phyloP scores from a whole-genome alignment of 2,797 vertebrate genomes.

The Acipenser transmontanus region DNA sequence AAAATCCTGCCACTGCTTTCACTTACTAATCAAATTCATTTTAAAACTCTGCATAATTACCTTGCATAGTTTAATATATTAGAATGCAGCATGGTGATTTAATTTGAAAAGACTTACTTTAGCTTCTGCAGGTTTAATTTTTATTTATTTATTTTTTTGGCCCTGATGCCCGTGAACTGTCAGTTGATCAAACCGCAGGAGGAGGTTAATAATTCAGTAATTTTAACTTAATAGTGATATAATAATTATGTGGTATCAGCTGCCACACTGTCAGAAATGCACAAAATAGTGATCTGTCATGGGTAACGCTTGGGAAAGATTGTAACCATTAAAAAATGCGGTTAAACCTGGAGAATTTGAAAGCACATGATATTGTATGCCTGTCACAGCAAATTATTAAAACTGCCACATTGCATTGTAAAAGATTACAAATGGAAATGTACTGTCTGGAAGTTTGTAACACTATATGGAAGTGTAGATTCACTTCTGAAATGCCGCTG shows the following conservation, averaged over 20 bases:
- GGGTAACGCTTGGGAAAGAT: constrained; percentile 21
- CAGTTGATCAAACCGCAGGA: constrained; percentile 45
- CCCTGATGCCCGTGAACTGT: constrained; percentile 13
- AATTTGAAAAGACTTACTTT: background rate
- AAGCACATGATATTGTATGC: constrained; percentile 15
- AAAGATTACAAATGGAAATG: constrained; percentile 19
- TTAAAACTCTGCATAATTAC: constrained; percentile 39
- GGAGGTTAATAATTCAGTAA: constrained; percentile 68
- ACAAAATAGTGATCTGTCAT: constrained; percentile 69
- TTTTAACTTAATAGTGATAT: constrained; percentile 68
- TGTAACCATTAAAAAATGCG: constrained; percentile 29
- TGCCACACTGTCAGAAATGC: constrained; percentile 63
- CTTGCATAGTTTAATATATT: constrained; percentile 24
- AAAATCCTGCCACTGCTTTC: constrained; percentile 30
- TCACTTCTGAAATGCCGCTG: constrained; percentile 38
- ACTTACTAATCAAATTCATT: constrained; percentile 41
- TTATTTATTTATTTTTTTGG: no score
- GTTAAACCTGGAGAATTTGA: constrained; percentile 37
- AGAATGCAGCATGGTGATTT: background rate
- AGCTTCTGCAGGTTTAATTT: constrained; percentile 26
- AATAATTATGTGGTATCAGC: constrained; percentile 79
- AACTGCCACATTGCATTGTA: constrained; percentile 32
- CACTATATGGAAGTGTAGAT: constrained; percentile 24
- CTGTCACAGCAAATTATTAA: constrained; percentile 37
- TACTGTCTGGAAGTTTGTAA: constrained; percentile 38